phyloP scores from a whole-genome alignment of 2,113 vertebrate species.

The Macaca nemestrina region DNA sequence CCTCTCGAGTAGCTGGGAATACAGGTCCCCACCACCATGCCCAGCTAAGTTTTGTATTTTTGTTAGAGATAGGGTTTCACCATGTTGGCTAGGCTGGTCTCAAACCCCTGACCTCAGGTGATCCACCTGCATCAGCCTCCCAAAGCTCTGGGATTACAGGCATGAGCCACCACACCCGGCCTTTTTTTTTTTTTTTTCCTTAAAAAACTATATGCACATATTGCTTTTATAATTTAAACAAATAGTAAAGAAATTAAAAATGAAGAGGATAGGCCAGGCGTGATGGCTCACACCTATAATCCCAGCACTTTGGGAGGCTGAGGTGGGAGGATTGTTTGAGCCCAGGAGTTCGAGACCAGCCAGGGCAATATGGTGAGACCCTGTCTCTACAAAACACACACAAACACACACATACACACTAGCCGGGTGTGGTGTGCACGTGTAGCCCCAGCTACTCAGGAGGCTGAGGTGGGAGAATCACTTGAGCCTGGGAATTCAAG shows the following conservation, averaged over 20 bases:
- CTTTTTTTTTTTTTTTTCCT: not conserved
- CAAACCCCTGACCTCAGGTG: too few relatives aligned
- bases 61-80: too few relatives aligned
- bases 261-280: not conserved
- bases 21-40: too few relatives aligned
- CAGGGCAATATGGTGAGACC: not conserved
- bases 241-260: not conserved
- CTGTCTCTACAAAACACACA: not conserved
- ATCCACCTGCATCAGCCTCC: too few relatives aligned
- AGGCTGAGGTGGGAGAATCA: not conserved
- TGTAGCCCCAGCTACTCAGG: not conserved
- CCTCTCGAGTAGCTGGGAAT: too few relatives aligned
- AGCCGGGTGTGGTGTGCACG: not conserved
- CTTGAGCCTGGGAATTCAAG: not conserved
- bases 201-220: not conserved
- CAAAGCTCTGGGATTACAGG: too few relatives aligned
- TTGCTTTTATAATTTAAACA: constrained; percentile 22
- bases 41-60: too few relatives aligned
- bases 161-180: too few relatives aligned
- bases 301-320: not conserved
- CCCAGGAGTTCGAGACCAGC: not conserved
- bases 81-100: too few relatives aligned
- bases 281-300: not conserved
- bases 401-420: not conserved
- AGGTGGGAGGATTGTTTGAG: not conserved